Percentiles rank a stretch among this genome's conserved stretches.
Conservation (phyloP, 2,888 invertebrate species). For the Noctua comes region DNA sequence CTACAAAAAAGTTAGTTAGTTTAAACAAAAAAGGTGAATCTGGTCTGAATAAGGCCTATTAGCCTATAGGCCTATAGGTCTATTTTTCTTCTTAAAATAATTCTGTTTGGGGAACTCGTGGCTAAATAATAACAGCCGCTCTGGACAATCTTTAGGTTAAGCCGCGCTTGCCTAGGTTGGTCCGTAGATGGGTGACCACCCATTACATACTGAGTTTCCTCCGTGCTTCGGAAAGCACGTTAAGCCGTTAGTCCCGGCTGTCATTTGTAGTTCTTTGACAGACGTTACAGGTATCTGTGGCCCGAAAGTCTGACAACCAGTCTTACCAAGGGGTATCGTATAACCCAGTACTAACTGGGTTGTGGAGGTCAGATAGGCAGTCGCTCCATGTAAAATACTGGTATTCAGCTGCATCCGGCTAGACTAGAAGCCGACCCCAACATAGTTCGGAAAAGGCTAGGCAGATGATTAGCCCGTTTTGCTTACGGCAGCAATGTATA, state of each 20-base stretch:
- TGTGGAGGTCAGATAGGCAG: not conserved
- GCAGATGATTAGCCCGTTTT: not conserved
- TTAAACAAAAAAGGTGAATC: no score
- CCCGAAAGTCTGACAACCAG: not conserved
- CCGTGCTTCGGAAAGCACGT: not conserved
- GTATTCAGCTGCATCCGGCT: not conserved
- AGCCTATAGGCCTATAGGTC: no score
- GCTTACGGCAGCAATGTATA: not conserved
- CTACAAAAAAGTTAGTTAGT: no score
- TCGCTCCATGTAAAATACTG: not conserved
- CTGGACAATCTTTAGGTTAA: not conserved
- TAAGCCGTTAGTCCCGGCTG: not conserved
- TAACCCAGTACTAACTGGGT: not conserved
- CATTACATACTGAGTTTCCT: not conserved
- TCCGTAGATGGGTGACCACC: not conserved
- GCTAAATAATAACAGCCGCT: not conserved
- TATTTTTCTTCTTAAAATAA: not conserved
- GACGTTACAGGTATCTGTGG: not conserved
- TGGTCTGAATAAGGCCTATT: not conserved
- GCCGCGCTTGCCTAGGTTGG: not conserved
- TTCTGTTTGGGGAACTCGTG: not conserved
- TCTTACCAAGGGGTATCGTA: not conserved
- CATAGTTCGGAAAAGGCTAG: not conserved
- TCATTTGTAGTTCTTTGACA: not conserved
- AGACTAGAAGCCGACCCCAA: not conserved